Evolutionary conservation across 2,888 invertebrate species (phyloP), one percentile per base, ranked within the genome.

Genomic region (Lathronympha strigana): DNA sequence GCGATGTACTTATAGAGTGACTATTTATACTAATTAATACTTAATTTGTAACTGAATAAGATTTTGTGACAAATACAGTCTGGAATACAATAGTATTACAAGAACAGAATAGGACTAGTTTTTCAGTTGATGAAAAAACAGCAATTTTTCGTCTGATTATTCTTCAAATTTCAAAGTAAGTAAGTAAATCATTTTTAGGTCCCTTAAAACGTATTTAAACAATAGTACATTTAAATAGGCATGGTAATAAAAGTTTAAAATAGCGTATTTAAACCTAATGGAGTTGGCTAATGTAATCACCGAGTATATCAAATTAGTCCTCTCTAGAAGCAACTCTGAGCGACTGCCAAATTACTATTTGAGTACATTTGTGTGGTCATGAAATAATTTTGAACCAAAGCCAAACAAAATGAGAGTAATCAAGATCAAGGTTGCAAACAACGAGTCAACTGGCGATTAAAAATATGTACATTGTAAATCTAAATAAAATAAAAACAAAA

Each of bases 31-130:
- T 57, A 50, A 31, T 40, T 33, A 50, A 63, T 55, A 57, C 40
- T 63, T 63, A 53, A 45, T 21, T 61, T 62, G 19, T 45, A 31
- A 53, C 53, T 33, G 13, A 43, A 51, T 43, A 45, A 5, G 17
- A 57, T 63, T 57, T 63, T 63, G 63, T 57, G 63, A 63, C 63
- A 50, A 50, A 50, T 23, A 31, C 19, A 47, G 8, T 51, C 43
- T 38, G 11, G 19, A 17, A 21, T 15, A 23, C 11, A 19, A 45
- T 31, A 38, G 9, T 17, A 63, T 4, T 8, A 15, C 11, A 23
- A 23, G 13, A 31, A 51, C 28, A 25, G n/a, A 61, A 19, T 21
- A 15, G 6, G 36, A n/a, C 1, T 11, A 31, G 31, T 28, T 8
- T 1, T 1, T 31, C n/a, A 43, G 2, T 11, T 19, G 2, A 19